Evolutionary conservation across 2,113 vertebrate species (phyloP).

Genomic region (Sorex araneus): DNA sequence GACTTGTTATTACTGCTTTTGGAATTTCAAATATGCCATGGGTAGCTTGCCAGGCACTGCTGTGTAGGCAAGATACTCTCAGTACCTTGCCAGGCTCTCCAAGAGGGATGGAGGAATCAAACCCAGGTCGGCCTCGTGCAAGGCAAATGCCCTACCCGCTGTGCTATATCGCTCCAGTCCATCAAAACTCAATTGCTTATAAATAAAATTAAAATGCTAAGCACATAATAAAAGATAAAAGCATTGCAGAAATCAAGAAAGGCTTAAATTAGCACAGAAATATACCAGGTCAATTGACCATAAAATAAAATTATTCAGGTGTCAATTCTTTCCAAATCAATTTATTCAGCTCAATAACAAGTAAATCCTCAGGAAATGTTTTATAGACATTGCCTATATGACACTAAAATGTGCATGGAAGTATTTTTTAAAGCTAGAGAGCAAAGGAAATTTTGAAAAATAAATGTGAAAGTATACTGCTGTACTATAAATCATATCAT

Average conservation of each 20-base stretch:
- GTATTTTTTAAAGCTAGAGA: neutral
- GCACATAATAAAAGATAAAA: neutral
- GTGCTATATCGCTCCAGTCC: too few species aligned
- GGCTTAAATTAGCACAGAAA: neutral
- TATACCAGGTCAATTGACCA: neutral
- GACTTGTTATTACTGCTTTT: too few species aligned
- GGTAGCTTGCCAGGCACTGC: too few species aligned
- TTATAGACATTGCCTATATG: neutral
- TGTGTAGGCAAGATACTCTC: too few species aligned
- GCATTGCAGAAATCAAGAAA: neutral
- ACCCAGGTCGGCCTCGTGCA: too few species aligned
- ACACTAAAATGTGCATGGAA: neutral
- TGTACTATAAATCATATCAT: neutral
- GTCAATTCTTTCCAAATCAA: neutral
- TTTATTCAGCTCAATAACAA: neutral
- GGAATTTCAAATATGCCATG: too few species aligned
- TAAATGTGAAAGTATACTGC: neutral
- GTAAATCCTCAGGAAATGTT: neutral
- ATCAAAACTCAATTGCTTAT: neutral
- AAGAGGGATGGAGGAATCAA: too few species aligned
- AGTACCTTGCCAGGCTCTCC: too few species aligned
- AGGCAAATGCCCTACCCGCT: too few species aligned
- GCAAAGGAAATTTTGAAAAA: neutral
- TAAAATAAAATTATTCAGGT: neutral
- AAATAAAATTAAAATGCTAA: slow-evolving; percentile 10